Evolutionary conservation across 2,797 vertebrate species (phyloP), one percentile per base, ranked within the genome.

Genomic region (Cyclura pinguis): DNA sequence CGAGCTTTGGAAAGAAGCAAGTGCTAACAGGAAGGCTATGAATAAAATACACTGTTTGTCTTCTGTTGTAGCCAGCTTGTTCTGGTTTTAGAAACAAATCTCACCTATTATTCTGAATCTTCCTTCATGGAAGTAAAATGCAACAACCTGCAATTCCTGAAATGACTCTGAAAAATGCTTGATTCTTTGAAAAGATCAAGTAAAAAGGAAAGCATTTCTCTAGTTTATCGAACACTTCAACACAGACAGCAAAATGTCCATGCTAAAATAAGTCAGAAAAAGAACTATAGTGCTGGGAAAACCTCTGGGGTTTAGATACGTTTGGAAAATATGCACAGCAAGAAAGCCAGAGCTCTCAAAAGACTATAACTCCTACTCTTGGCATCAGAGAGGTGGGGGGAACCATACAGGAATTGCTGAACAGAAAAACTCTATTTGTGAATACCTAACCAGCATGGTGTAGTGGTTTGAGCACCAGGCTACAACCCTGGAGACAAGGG

Each of bases 321-420:
- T 18, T 62, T 87, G 69, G 69, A 82, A 78, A 47, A 87, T 78
- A 91, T 42, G n/a, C 72, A 87, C 47, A 83, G 42, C n/a, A n/a
- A 50, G 80, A 42, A 76, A 83, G 64, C 42, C 73, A 72, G 47
- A 78, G 73, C n/a, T 55, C 50, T 74, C 67, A 81, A 69, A 76
- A 82, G 22, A 52, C 59, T n/a, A 55, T 32, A 91, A 57, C 32
- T 76, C 42, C 85, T 87, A 90, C 69, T 87, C 78, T 12, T 2
- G 73, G 50, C 62, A 90, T 74, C 14, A 52, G 0, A 32, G 72
- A 14, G 16, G 50, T 5, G 42, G 69, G 27, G 32, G 5, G 29
- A 29, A 59, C 72, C 4, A 5, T 29, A 22, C 52, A 81, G 42
- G 77, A 52, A 86, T 47, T 5, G 4, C 32, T 89, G 83, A 67